Evolutionary conservation across 1,140 invertebrate genomes (phyloP), one percentile per base, ranked within the genome.

Genomic region (Teleogryllus occipitalis): DNA sequence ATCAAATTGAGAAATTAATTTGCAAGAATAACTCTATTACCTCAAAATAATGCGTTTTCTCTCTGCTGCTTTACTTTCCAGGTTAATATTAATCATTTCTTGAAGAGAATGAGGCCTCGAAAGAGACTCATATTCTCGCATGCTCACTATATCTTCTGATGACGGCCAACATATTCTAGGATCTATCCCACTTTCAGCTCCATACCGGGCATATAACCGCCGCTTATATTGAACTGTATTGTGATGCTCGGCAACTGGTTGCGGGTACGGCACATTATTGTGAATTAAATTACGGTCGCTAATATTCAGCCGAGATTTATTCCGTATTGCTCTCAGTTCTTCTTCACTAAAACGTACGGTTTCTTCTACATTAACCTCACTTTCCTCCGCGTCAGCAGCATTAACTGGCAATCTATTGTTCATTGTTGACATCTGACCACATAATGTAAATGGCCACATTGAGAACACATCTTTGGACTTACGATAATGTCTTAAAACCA

Each of bases 81-180:
- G 73, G 83, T 85, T 81, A 86, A 39, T 39, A 39, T 39, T 85
- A 82, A 93, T 85, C 84, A 92, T 87, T 83, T 94, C 88, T 77
- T 88, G 84, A 22, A 95, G 86, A 39, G 88, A 89, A 39, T 85
- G 84, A 15, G 92, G 90, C 83, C 87, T 89, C 49, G 88, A 87
- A 21, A 91, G 83, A 81, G 85, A 85, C 85, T 93, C 91, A 84
- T 90, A 92, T 85, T 92, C 90, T 76, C 88, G 82, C 78, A 81
- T 84, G 77, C 90, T 88, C 74, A 86, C 82, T 46, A 93, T 84
- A 78, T 92, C 91, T 82, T 89, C 81, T 81, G 85, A 82, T 0
- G 86, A 88, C 54, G 89, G 89, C 88, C 92, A 93, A 81, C 88
- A 89, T 18, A 91, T 86, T 39, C 87, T 88, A 80, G 83, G 87